These are phyloP conservation scores for Tyto alba DNA, from an alignment of 2,113 vertebrate genomes.

Conservation along the genomic window DNA sequence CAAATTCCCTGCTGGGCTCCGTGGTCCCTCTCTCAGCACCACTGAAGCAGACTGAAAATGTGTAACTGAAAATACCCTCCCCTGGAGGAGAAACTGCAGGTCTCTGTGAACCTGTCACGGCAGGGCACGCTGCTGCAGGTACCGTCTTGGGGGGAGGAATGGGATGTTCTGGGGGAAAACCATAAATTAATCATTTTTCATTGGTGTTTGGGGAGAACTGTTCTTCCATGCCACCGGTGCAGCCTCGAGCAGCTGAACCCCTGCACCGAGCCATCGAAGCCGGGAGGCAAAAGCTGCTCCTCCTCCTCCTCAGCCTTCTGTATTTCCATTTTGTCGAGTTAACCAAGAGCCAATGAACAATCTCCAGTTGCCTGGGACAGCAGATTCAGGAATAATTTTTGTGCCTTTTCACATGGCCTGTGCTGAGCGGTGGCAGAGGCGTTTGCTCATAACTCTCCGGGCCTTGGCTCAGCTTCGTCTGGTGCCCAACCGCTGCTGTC, in stretches of 20 bases:
- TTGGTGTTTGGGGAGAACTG: fast-evolving
- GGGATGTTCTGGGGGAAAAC: background rate
- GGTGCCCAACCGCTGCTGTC: background rate
- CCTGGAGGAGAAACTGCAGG: background rate
- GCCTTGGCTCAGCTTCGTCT: background rate
- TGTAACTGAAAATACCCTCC: background rate
- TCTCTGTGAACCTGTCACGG: fast-evolving
- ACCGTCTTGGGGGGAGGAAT: fast-evolving
- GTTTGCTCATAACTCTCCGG: fast-evolving
- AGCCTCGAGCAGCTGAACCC: background rate
- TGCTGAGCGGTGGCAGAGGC: background rate
- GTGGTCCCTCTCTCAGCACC: too few relatives aligned
- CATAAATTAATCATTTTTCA: background rate
- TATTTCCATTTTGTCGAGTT: fast-evolving
- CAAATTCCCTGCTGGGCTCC: background rate
- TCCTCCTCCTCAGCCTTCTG: background rate
- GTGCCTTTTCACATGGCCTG: fast-evolving
- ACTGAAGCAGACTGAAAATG: background rate
- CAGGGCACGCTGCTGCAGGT: background rate
- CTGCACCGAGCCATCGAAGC: background rate
- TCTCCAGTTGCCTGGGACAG: fast-evolving
- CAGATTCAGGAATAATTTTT: fast-evolving
- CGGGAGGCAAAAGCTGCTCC: background rate
- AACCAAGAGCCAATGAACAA: fast-evolving
- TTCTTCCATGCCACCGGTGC: fast-evolving